Conservation (phyloP, 2,113 vertebrate genomes). For the Dipodomys merriami region DNA sequence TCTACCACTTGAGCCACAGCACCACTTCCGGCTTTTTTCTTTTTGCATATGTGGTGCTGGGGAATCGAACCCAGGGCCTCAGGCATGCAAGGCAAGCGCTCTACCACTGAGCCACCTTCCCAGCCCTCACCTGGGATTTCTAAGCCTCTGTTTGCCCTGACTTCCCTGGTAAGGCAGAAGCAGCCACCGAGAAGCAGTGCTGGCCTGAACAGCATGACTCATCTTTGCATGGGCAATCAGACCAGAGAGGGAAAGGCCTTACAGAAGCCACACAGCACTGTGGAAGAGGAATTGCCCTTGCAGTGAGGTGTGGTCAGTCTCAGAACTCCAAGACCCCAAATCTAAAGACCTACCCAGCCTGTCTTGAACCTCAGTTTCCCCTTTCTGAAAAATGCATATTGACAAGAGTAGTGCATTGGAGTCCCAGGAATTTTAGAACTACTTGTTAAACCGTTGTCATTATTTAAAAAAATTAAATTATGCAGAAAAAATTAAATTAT, state of each 20-base stretch:
- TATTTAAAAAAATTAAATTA: background rate
- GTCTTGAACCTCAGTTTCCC: conserved; percentile 11
- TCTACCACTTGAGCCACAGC: too few species aligned
- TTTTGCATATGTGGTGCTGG: too few species aligned
- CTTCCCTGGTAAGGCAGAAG: background rate
- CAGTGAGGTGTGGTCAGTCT: too few species aligned
- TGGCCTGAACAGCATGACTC: background rate
- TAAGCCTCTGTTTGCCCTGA: too few species aligned
- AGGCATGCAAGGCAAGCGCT: too few species aligned
- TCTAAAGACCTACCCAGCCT: too few species aligned
- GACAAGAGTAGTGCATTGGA: background rate
- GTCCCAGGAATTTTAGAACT: background rate
- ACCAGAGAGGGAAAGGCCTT: background rate
- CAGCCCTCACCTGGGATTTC: too few species aligned
- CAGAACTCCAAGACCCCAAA: background rate
- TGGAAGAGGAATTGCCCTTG: background rate
- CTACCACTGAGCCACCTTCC: too few species aligned
- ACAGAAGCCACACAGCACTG: background rate
- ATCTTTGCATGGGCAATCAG: background rate
- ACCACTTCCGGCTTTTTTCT: too few species aligned
- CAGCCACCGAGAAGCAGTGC: background rate
- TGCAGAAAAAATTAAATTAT: conserved; percentile 5
- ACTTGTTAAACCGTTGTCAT: background rate
- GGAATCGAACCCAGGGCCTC: too few species aligned
- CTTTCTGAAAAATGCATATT: background rate